These are phyloP conservation scores for Mamestra brassicae DNA, from an alignment of 2,888 invertebrate genomes.

Conservation along the genomic window DNA sequence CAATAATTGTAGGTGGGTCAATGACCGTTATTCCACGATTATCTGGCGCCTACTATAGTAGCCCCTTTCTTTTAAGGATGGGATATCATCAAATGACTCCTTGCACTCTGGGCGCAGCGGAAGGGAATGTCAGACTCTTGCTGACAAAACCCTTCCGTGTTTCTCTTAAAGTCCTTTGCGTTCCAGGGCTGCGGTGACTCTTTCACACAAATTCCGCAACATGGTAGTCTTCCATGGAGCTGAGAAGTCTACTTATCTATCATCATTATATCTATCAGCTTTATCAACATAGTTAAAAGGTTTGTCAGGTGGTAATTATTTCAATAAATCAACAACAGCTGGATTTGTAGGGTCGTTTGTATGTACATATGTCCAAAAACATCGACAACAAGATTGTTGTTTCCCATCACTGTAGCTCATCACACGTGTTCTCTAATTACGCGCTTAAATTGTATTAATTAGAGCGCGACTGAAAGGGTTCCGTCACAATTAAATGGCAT, in stretches of 20 bases:
- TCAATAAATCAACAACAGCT: background rate
- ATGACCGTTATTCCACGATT: no score
- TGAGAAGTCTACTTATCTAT: no score
- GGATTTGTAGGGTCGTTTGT: background rate
- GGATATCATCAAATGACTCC: no score
- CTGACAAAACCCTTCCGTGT: no score
- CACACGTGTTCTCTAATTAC: constrained; percentile 88
- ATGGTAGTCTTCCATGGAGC: no score
- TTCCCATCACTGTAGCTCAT: constrained; percentile 74
- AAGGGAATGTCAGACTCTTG: no score
- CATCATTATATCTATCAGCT: background rate
- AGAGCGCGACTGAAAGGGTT: constrained; percentile 88
- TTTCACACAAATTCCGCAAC: no score
- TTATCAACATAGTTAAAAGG: background rate
- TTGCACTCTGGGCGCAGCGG: no score
- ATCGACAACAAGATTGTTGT: constrained; percentile 38
- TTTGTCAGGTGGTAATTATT: background rate
- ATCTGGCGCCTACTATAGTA: no score
- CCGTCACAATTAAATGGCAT: constrained; percentile 82
- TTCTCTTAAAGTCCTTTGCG: background rate
- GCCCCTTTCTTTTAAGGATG: no score
- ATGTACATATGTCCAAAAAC: background rate
- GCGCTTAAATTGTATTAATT: constrained; percentile 90
- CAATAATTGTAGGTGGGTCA: no score
- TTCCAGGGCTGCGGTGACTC: no score